Base-by-base conservation (phyloP, 2,797 vertebrate genomes). In the Danio kyathit region DNA sequence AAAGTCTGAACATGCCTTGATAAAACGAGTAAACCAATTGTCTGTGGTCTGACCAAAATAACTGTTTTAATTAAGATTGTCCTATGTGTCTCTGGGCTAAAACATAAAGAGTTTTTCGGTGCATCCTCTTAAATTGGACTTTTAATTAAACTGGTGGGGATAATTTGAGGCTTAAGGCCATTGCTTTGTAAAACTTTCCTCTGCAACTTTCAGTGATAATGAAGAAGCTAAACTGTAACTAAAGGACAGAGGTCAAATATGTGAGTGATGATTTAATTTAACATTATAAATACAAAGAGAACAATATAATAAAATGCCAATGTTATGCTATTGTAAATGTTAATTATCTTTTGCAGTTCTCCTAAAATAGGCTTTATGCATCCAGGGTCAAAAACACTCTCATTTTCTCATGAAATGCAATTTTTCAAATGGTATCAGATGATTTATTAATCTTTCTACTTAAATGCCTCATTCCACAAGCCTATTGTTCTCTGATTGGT, bases 131-230 rank as follows among this genome's bases (percentile, higher is more conserved):
- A 49, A n/a, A 61, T 75, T 75, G 7, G 54, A 79, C 76, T 77
- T 81, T 49, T 73, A 83, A 84, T 86, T 83, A 67, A 74, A 72
- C 64, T 74, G 46, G 76, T 21, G 19, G 76, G 65, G 43, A 63
- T 57, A 57, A 70, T 83, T 60, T 70, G 29, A 70, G 61, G 17
- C 59, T 41, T 59, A 44, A 29, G 51, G 72, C 64, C 49, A 51
- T 66, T 75, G 7, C 5, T 74, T 52, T 6, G 8, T 11, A 74
- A 82, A 64, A 63, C 19, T 61, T 79, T 49, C 57, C 65, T 64
- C 38, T 59, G 14, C 7, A n/a, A 70, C 65, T 63, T 29, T 85
- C 16, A 82, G 59, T 9, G 44, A 74, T 76, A 73, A 75, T 51
- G 46, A 76, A 73, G 72, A 59, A 59, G 43, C 14, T 43, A 40